Conservation (phyloP, 92 coral and sea anemone genomes). For the Epizoanthus fatuus region DNA sequence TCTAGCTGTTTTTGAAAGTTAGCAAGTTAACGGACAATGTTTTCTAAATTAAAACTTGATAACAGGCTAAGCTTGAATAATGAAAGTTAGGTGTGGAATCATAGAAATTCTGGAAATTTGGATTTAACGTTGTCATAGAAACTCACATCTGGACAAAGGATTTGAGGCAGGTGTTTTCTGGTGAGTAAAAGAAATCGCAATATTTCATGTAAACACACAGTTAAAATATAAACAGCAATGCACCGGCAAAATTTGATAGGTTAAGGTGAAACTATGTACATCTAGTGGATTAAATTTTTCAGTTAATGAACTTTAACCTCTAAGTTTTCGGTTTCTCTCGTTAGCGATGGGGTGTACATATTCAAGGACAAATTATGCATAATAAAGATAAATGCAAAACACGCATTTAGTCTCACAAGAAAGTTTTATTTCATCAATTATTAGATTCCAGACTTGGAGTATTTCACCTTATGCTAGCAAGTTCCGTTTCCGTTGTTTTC, state of each 20-base stretch:
- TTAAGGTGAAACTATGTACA: background rate
- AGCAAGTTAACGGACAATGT: background rate
- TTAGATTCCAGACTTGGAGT: too few relatives aligned
- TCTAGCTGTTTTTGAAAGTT: background rate
- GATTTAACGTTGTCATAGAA: background rate
- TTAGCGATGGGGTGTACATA: background rate
- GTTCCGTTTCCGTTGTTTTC: too few relatives aligned
- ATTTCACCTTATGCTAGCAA: too few relatives aligned
- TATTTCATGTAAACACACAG: background rate
- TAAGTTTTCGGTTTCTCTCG: background rate
- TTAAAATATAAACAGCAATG: constrained; percentile 5
- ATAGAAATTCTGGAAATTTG: too few relatives aligned
- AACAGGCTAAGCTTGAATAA: background rate
- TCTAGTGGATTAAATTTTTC: too few relatives aligned
- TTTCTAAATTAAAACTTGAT: background rate
- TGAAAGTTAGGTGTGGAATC: too few relatives aligned
- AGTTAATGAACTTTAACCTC: background rate
- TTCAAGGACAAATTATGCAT: background rate
- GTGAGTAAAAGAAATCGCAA: constrained; percentile 6
- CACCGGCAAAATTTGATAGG: background rate
- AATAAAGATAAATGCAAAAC: background rate
- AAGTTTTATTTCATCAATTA: background rate
- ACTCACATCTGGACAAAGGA: constrained; percentile 1
- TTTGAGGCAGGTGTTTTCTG: constrained; percentile 16
- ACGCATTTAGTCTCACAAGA: background rate